phyloP scores from a whole-genome alignment of 2,113 vertebrate genomes.

The Tachysurus vachellii region DNA sequence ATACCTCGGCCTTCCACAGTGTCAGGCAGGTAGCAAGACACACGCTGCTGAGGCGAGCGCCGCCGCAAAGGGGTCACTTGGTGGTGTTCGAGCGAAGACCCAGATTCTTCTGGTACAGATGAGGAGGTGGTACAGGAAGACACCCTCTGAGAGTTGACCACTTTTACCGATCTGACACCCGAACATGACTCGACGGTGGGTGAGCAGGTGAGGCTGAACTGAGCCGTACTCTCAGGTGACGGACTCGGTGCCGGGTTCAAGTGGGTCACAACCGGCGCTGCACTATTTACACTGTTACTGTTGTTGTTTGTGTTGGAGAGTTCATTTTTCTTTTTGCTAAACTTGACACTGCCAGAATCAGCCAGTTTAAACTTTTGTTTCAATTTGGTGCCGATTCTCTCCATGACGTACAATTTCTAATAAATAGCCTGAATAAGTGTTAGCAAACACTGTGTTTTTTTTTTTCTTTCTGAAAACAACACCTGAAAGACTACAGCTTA shows the following conservation, averaged over 20 bases:
- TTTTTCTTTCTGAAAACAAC: background rate
- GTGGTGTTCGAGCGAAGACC: slow-evolving; percentile 53
- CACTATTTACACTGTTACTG: slow-evolving; percentile 66
- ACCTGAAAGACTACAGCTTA: slow-evolving; percentile 45
- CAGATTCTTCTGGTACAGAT: slow-evolving; percentile 50
- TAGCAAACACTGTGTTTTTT: background rate
- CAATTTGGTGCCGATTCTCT: slow-evolving; percentile 81
- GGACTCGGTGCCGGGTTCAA: slow-evolving; percentile 51
- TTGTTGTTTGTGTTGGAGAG: slow-evolving; percentile 71
- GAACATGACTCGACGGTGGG: slow-evolving; percentile 61
- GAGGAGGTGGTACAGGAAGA: slow-evolving; percentile 50
- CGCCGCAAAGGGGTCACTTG: slow-evolving; percentile 66
- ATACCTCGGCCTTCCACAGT: slow-evolving; percentile 60
- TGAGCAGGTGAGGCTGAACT: slow-evolving; percentile 63
- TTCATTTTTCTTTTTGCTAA: slow-evolving; percentile 82
- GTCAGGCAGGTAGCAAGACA: slow-evolving; percentile 70
- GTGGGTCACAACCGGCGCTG: slow-evolving; percentile 45
- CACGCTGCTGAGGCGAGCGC: slow-evolving; percentile 70
- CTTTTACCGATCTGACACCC: slow-evolving; percentile 65
- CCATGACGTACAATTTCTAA: slow-evolving; percentile 61
- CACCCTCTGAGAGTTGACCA: slow-evolving; percentile 39
- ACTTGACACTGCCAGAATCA: slow-evolving; percentile 83
- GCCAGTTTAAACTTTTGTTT: slow-evolving; percentile 82
- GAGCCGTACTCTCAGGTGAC: slow-evolving; percentile 63
- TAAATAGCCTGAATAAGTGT: slow-evolving; percentile 19